phyloP scores from a whole-genome alignment of 2,888 invertebrate genomes.

The Escarpia spicata region DNA sequence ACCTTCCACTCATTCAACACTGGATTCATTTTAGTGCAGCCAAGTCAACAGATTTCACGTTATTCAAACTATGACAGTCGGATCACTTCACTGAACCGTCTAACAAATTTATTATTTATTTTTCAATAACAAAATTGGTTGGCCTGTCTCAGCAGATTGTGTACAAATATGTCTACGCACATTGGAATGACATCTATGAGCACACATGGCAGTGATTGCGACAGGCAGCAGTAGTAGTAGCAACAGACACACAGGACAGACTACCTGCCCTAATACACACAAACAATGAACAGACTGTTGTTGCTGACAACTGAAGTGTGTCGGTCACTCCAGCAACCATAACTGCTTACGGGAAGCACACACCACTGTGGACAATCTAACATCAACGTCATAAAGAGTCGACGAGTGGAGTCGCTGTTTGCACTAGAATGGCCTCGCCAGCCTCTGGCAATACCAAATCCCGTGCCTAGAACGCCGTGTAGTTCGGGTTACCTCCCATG shows the following conservation, averaged over 20 bases:
- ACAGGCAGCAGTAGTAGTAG: background rate
- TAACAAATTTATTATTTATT: background rate
- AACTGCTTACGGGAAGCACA: background rate
- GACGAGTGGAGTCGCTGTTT: background rate
- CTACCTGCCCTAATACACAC: background rate
- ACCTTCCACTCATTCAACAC: background rate
- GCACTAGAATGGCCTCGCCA: background rate
- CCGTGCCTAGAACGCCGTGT: constrained; percentile 31
- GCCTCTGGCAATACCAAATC: background rate
- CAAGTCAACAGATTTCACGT: too few relatives aligned
- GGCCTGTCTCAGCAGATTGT: background rate
- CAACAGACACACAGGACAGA: background rate
- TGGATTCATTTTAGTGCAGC: background rate
- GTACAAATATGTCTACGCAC: background rate
- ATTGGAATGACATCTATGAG: constrained; percentile 1
- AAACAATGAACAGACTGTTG: background rate
- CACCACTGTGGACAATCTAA: background rate
- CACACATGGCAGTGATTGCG: background rate
- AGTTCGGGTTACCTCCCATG: constrained; percentile 34
- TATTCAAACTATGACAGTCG: background rate
- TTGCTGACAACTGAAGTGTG: background rate
- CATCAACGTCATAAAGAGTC: background rate
- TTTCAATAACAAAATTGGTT: background rate
- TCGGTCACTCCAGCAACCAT: background rate
- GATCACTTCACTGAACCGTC: background rate